Base-by-base conservation (phyloP, 2,888 invertebrate species). In the Anarsia innoxiella region DNA sequence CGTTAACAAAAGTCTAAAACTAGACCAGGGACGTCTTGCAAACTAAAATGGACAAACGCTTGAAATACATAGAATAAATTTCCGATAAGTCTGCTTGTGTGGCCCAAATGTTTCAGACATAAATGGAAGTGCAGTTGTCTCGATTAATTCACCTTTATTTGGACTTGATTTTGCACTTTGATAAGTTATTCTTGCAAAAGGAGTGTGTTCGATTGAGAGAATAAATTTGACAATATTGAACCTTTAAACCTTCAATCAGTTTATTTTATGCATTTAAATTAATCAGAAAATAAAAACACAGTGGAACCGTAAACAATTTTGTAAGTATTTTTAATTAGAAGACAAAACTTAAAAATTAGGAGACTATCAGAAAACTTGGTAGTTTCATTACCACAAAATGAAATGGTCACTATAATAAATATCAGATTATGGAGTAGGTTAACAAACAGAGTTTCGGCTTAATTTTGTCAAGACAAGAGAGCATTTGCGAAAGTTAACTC, bases 51-150 rank as follows among this genome's bases (percentile, higher is more conserved):
- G 59, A 51, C 45, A 47, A 55, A 54, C 46, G 49, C 41, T 31
- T 40, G 44, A 49, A 54, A 58, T 48, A 44, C 37, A 35, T 50
- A 36, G 44, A 42, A 46, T 42, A 44, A 36, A 49, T 46, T 42
- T 46, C 41, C 36, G 30, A 40, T 32, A 42, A n/a, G 36, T 29
- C 25, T 36, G 36, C 36, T 16, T 31, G 62, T 63, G 63, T 59
- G 63, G 63, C 66, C 65, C 48, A 45, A 58, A 61, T 61, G 45
- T 46, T 40, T 51, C 39, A 12, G 35, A 52, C 59, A 38, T 56
- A 60, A 55, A 66, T 44, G 59, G 63, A 44, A 38, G 33, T 28
- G 40, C 49, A 47, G 40, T 39, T n/a, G 40, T 26, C 40, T 42
- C 28, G 27, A 36, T 40, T 29, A 34, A 41, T 37, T 37, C 37